A percentile compares a stretch with the other conserved stretches of the same genome.
Evolutionary conservation across 2,113 vertebrate species (phyloP).

Genomic region (Elanus axillaris): DNA sequence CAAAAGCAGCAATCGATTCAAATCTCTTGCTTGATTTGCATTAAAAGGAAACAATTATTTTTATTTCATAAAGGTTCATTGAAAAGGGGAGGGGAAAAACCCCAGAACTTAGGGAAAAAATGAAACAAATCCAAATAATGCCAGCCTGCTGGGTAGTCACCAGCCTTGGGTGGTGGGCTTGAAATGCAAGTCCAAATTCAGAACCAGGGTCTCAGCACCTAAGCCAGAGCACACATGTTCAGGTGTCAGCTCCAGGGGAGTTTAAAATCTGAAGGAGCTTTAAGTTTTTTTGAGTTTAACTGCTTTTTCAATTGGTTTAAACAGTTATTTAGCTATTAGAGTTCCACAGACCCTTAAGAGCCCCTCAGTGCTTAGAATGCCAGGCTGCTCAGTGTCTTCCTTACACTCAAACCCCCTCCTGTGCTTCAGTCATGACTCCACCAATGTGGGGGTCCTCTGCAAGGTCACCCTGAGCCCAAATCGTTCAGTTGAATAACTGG

Average conservation of each 20-base stretch:
- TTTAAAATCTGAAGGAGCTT: not conserved
- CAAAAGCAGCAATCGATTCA: not conserved
- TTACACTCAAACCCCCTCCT: not conserved
- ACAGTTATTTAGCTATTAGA: not conserved
- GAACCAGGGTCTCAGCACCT: fast-evolving
- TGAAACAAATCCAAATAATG: not conserved
- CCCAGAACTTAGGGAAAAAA: not conserved
- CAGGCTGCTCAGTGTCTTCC: not conserved
- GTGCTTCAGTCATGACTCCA: not conserved
- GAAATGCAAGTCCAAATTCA: not conserved
- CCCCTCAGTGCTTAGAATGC: not conserved
- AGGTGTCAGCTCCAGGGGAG: not conserved
- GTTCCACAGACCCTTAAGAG: not conserved
- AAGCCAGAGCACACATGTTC: not conserved
- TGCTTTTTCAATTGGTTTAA: not conserved
- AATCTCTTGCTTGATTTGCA: not conserved
- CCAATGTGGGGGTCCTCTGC: not conserved
- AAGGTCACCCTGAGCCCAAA: not conserved
- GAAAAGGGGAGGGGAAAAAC: not conserved
- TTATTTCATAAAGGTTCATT: not conserved
- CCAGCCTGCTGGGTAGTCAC: not conserved
- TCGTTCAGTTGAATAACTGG: not conserved
- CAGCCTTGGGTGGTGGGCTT: not conserved
- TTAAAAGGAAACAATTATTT: not conserved
- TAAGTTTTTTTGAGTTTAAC: not conserved